Conservation (phyloP, 2,888 invertebrate species). For the Hyppa rectilinea region DNA sequence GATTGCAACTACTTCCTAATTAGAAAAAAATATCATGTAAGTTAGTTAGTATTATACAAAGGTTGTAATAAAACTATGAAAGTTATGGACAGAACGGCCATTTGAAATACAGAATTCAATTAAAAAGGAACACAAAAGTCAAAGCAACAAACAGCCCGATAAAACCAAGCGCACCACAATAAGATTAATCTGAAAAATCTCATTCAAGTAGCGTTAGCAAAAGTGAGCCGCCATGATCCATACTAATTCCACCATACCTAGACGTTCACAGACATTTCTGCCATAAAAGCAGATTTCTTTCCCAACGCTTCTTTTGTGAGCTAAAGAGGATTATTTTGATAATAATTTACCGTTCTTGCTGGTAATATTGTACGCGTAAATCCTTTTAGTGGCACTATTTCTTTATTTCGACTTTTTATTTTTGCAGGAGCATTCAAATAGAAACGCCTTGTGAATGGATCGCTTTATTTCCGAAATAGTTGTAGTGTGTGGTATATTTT, state of each 20-base stretch:
- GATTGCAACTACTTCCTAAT: background rate
- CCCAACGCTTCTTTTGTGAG: slow-evolving; percentile 67
- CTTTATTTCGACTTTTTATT: slow-evolving; percentile 67
- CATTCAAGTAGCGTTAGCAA: slow-evolving; percentile 36
- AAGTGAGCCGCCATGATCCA: slow-evolving; percentile 53
- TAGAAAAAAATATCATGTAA: background rate
- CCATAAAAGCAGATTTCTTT: slow-evolving; percentile 71
- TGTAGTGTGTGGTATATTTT: slow-evolving; percentile 57
- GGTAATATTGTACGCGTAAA: slow-evolving; percentile 70
- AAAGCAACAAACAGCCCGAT: slow-evolving; percentile 2
- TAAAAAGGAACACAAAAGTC: slow-evolving; percentile 4
- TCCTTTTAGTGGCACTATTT: slow-evolving; percentile 70
- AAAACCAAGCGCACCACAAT: slow-evolving; percentile 25
- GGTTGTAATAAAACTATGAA: too few species aligned
- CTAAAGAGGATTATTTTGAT: slow-evolving; percentile 75
- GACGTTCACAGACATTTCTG: slow-evolving; percentile 51
- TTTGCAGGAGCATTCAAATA: slow-evolving; percentile 65
- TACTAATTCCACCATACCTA: slow-evolving; percentile 59
- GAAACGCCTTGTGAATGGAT: slow-evolving; percentile 57
- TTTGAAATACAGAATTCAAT: slow-evolving; percentile 5
- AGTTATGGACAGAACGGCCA: background rate
- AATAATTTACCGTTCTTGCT: slow-evolving; percentile 74
- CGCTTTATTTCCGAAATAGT: slow-evolving; percentile 63
- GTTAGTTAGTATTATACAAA: background rate
- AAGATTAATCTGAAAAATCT: slow-evolving; percentile 38